Conservation (phyloP, 2,113 vertebrate genomes). For the Orientallactaga bullata region DNA sequence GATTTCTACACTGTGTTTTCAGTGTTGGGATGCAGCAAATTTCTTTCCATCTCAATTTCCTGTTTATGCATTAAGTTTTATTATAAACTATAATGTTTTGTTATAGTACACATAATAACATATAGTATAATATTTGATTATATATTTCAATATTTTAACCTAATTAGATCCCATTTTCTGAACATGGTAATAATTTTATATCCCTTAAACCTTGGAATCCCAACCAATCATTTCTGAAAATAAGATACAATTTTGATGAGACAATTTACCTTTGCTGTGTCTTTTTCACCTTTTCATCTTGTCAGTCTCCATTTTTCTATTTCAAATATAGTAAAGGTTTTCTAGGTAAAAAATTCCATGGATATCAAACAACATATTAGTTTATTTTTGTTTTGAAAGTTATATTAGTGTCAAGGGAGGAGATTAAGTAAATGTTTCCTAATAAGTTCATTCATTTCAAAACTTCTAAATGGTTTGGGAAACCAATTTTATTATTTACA, state of each 20-base stretch:
- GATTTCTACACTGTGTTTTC: neutral
- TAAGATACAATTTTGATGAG: neutral
- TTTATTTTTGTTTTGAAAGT: constrained; percentile 12
- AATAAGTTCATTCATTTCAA: constrained; percentile 51
- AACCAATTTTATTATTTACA: constrained; percentile 66
- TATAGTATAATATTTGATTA: neutral
- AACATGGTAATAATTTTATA: neutral
- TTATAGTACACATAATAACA: neutral
- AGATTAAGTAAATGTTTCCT: constrained; percentile 15
- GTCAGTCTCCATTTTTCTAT: neutral
- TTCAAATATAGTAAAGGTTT: neutral
- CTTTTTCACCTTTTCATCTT: neutral
- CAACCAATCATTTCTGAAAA: constrained; percentile 34
- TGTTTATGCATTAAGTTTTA: neutral
- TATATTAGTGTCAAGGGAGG: neutral
- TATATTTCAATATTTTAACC: neutral
- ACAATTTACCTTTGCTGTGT: neutral
- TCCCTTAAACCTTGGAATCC: neutral
- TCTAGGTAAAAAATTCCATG: neutral
- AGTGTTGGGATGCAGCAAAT: neutral
- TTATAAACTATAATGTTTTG: neutral
- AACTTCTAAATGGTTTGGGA: constrained; percentile 51
- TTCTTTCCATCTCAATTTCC: neutral
- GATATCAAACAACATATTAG: neutral
- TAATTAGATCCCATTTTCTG: neutral